A percentile compares a stretch with the other conserved stretches of the same genome.
Evolutionary conservation across 2,797 vertebrate genomes (phyloP).

Genomic region (Hydrocynus forskahlii): DNA sequence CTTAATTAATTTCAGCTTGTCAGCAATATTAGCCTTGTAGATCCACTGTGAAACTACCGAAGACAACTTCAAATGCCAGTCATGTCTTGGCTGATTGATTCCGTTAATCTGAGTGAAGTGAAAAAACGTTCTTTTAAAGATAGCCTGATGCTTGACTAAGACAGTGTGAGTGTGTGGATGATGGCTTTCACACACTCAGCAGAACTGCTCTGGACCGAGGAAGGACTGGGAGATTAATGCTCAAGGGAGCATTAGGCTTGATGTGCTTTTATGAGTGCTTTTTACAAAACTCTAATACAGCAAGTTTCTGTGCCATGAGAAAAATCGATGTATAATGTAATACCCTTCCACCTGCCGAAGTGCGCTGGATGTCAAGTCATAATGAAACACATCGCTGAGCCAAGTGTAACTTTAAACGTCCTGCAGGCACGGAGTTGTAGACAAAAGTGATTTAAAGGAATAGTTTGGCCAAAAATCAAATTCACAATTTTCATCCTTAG

Average conservation of each 20-base stretch:
- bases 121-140: not conserved
- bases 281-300: not conserved
- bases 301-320: not conserved
- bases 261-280: constrained; percentile 1
- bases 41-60: too few relatives aligned
- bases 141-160: not conserved
- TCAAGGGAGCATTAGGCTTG: not conserved
- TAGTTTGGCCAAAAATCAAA: not conserved
- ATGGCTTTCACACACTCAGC: constrained; percentile 1
- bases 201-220: not conserved
- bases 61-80: too few relatives aligned
- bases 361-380: not conserved
- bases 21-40: too few relatives aligned
- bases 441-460: not conserved
- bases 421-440: not conserved
- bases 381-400: constrained; percentile 13
- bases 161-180: not conserved
- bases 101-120: not conserved
- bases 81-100: too few relatives aligned
- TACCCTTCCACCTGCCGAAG: not conserved
- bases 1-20: too few relatives aligned
- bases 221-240: not conserved
- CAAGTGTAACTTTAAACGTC: not conserved
- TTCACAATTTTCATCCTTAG: not conserved
- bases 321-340: constrained; percentile 5